These are phyloP conservation scores for Xestoiulus laeticollis DNA, from an alignment of 2,888 invertebrate genomes.

Conservation along the genomic window DNA sequence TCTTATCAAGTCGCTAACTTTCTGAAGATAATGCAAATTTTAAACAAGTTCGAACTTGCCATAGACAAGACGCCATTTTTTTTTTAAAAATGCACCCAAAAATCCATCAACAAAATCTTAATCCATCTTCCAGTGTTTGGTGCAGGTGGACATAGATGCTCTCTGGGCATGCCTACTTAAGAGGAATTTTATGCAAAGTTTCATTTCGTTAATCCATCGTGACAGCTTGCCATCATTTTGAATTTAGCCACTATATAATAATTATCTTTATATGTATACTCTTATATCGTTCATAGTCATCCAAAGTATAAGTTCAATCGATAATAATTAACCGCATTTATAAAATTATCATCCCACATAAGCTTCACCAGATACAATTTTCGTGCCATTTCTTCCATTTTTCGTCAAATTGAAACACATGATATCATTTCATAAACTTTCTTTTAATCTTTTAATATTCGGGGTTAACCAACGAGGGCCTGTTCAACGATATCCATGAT, in stretches of 20 bases:
- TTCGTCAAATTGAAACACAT: not conserved
- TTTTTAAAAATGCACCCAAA: not conserved
- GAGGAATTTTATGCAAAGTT: not conserved
- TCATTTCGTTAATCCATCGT: not conserved
- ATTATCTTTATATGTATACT: not conserved
- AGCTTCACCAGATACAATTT: not conserved
- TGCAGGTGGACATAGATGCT: not conserved
- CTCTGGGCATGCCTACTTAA: no score
- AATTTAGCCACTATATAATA: not conserved
- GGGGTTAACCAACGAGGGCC: not conserved
- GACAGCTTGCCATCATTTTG: not conserved
- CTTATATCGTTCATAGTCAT: not conserved
- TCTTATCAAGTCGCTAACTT: no score
- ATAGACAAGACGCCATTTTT: no score
- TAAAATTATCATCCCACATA: not conserved
- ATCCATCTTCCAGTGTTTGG: no score
- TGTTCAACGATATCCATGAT: not conserved
- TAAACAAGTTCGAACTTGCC: no score
- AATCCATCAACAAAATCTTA: not conserved
- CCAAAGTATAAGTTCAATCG: not conserved
- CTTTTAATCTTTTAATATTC: not conserved
- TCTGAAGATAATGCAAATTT: not conserved
- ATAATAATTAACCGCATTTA: not conserved
- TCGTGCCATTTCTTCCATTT: not conserved
- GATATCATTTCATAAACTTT: not conserved